Evolutionary conservation across 2,797 vertebrate species (phyloP).

Genomic region (Coilia nasus): DNA sequence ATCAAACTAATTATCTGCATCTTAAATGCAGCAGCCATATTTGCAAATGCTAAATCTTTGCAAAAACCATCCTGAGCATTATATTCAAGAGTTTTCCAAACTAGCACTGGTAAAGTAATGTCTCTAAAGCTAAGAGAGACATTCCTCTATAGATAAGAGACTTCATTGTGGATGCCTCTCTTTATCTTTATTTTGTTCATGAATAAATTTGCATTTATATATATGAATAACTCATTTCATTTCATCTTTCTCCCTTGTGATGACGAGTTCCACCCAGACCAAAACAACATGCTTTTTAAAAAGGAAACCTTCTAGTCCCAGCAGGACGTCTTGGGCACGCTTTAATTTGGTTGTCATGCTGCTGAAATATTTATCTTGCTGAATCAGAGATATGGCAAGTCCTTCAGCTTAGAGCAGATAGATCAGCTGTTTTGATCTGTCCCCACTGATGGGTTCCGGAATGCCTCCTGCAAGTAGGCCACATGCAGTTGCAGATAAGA

Average conservation of each 20-base stretch:
- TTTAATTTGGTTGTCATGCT: conserved; percentile 2
- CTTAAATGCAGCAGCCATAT: conserved; percentile 41
- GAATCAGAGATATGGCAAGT: conserved; percentile 27
- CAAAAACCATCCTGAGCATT: neutral
- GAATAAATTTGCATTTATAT: conserved; percentile 6
- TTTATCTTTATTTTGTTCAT: conserved; percentile 6
- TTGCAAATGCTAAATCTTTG: neutral
- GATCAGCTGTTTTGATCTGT: conserved; percentile 21
- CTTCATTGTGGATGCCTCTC: neutral
- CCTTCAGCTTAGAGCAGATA: conserved; percentile 12
- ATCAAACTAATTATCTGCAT: conserved; percentile 66
- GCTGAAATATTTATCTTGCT: conserved; percentile 36
- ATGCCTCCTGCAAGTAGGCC: conserved; percentile 14
- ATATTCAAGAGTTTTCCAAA: neutral
- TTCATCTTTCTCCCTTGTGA: neutral
- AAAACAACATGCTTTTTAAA: neutral
- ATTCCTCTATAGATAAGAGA: neutral
- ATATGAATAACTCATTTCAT: neutral
- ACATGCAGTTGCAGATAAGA: conserved; percentile 26
- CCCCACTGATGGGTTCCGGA: conserved; percentile 25
- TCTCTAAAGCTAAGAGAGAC: neutral
- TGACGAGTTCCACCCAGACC: neutral
- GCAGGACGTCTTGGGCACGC: neutral
- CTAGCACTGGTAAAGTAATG: neutral
- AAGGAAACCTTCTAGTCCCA: neutral